Conservation (phyloP, 2,888 invertebrate species). For the Cephus rjabovi region DNA sequence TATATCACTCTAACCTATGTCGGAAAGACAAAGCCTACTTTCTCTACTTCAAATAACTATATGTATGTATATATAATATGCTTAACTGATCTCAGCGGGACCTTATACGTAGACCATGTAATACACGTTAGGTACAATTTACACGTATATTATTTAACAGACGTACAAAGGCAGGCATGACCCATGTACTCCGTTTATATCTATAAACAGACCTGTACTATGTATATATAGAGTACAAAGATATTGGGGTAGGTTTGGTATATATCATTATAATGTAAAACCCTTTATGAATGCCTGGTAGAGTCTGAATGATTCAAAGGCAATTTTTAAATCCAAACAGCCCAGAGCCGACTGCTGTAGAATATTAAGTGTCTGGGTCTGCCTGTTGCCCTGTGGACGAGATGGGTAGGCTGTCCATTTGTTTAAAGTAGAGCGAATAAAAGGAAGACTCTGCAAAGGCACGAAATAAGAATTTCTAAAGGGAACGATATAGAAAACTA, state of each 20-base stretch:
- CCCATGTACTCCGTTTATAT: neutral
- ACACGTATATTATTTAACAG: neutral
- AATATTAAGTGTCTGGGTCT: neutral
- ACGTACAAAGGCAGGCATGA: neutral
- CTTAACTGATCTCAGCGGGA: neutral
- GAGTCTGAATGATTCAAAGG: constrained; percentile 41
- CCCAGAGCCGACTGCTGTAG: constrained; percentile 19
- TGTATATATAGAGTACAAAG: neutral
- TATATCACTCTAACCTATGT: neutral
- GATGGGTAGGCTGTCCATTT: neutral
- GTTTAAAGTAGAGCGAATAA: neutral
- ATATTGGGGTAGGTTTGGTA: neutral
- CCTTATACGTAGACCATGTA: neutral
- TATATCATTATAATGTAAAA: neutral
- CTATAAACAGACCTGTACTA: neutral
- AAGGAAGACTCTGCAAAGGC: neutral
- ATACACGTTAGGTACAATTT: neutral
- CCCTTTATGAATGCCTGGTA: neutral
- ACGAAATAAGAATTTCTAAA: neutral
- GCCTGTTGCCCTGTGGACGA: neutral
- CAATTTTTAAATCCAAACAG: constrained; percentile 47
- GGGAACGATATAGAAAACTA: neutral
- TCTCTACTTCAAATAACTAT: neutral
- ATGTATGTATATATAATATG: neutral
- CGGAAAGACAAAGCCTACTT: neutral